Evolutionary conservation across 2,113 vertebrate species (phyloP), one percentile per base, ranked within the genome.

Genomic region (Anser cygnoides): DNA sequence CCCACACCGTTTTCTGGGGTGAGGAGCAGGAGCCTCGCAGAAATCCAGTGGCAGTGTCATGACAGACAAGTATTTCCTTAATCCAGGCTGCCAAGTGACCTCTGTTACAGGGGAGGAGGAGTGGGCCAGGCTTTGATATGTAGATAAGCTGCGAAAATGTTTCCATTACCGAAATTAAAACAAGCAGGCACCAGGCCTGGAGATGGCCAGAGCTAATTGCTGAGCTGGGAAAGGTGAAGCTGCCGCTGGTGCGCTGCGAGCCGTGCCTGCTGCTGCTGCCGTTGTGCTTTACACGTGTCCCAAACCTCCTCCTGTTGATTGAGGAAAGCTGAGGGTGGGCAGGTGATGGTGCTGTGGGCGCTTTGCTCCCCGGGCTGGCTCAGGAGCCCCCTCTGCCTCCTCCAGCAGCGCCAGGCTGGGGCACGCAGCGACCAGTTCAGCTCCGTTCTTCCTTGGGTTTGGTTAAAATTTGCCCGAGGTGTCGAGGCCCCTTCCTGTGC

Each of bases 11-110:
- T 73, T 92, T 91, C 84, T 4, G 26, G 81, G 70, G 70, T 28
- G 89, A 94, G 59, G 83, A 90, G 79, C 46, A 57, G 73, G 43
- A 86, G 66, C 25, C 55, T 59, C 77, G 66, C 58, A 75, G 75
- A 83, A 95, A 76, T 85, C 80, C 76, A 89, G 94, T 89, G 90
- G 87, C 65, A 75, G 33, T 55, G 74, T 89, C 71, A 61, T 33
- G 67, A 72, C 76, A 93, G 75, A 79, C 76, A 61, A 92, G 84
- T n/a, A 93, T 93, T 96, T 93, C 94, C 92, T 75, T 90, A 18
- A 62, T 23, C 43, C 23, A 28, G 23, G 28, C 73, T 68, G 81
- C 84, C 87, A 92, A 93, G 86, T 43, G 95, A 94, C 90, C 84
- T 22, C 74, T 61, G 3, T 54, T 81, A 37, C 22, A 78, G 90